phyloP scores from a whole-genome alignment of 1,140 invertebrate species.

The Vanessa atalanta region DNA sequence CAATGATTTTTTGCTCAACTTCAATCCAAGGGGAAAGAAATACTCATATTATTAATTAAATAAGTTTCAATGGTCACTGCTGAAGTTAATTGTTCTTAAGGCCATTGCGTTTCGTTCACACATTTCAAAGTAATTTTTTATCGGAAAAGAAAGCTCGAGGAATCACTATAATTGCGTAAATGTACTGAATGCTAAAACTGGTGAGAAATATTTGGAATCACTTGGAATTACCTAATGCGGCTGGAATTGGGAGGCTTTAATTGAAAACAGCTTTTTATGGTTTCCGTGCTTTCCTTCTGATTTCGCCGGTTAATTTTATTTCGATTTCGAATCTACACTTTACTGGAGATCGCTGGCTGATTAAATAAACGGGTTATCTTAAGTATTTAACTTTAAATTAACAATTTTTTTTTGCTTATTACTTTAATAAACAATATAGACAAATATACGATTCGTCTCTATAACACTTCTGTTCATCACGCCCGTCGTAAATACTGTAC shows the following conservation, averaged over 20 bases:
- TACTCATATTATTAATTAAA: conserved; percentile 31
- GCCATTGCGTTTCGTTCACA: conserved; percentile 30
- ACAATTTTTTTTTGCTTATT: background rate
- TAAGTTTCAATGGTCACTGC: conserved; percentile 3
- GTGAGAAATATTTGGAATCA: conserved; percentile 38
- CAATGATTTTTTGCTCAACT: background rate
- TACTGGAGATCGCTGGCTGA: background rate
- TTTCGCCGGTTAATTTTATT: conserved; percentile 21
- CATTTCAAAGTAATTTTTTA: conserved; percentile 34
- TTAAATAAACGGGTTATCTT: conserved; percentile 1
- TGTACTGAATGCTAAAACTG: conserved; percentile 25
- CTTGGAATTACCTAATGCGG: conserved; percentile 37
- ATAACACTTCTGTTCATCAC: conserved; percentile 39
- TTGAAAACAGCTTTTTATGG: conserved; percentile 26
- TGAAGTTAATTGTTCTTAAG: conserved; percentile 23
- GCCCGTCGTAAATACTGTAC: conserved; percentile 64
- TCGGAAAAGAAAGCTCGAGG: conserved; percentile 14
- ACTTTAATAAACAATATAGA: background rate
- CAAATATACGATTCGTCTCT: conserved; percentile 33
- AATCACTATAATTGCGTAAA: conserved; percentile 22
- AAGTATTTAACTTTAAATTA: background rate
- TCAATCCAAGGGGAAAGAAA: conserved; percentile 11
- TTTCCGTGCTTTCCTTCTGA: conserved; percentile 18
- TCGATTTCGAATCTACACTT: conserved; percentile 24
- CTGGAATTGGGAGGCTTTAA: conserved; percentile 30